Conservation (phyloP, 2,797 vertebrate genomes). For the Chelon auratus region DNA sequence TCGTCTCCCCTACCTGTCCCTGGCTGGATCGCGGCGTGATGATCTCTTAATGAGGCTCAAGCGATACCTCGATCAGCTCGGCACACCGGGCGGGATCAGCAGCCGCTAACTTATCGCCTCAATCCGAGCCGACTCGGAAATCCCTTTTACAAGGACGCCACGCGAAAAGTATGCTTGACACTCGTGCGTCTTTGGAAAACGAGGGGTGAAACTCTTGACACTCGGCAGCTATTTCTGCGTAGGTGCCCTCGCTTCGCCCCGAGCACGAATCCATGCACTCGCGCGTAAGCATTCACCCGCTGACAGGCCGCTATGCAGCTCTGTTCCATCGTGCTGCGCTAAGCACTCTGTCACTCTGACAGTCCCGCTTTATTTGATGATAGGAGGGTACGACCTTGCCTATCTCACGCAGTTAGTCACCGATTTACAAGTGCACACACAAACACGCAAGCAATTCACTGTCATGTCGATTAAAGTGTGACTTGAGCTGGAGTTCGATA, state of each 20-base stretch:
- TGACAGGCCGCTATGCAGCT: conserved; percentile 51
- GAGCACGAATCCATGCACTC: conserved; percentile 30
- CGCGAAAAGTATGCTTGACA: conserved; percentile 8
- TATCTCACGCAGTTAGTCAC: conserved; percentile 58
- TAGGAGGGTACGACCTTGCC: conserved; percentile 70
- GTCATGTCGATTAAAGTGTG: conserved; percentile 12
- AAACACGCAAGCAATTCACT: conserved; percentile 20
- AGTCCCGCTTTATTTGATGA: conserved; percentile 71
- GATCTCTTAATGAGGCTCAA: conserved; percentile 77
- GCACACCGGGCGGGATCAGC: conserved; percentile 68
- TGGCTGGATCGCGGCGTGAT: conserved; percentile 50
- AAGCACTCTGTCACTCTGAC: conserved; percentile 74
- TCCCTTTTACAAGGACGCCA: conserved; percentile 41
- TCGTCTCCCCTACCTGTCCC: conserved; percentile 61
- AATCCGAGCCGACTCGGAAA: conserved; percentile 58
- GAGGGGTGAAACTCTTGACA: not conserved
- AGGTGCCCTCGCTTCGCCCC: not conserved
- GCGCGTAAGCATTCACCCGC: conserved; percentile 25
- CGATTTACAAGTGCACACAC: conserved; percentile 44
- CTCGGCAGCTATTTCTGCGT: not conserved
- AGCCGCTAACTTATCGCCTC: conserved; percentile 57
- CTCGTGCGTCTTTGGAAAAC: not conserved
- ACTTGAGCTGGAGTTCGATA: conserved; percentile 25
- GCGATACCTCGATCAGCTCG: conserved; percentile 70
- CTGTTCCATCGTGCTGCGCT: conserved; percentile 64